These are phyloP conservation scores for human DNA, from an alignment of 2,113 vertebrate species.

Conservation along the genomic window DNA sequence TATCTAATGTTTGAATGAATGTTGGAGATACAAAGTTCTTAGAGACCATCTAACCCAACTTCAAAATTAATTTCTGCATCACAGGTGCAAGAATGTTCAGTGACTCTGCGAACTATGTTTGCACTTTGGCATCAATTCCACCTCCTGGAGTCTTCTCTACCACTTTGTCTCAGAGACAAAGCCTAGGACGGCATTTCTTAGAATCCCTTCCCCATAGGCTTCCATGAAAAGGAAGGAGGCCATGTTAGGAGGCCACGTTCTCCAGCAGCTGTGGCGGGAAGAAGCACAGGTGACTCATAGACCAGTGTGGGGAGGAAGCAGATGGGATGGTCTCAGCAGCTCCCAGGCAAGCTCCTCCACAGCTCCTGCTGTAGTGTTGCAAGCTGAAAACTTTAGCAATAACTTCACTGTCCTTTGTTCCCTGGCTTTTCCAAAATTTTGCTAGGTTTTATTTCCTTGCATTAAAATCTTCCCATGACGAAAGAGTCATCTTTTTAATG, in stretches of 20 bases:
- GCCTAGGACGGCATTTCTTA: not conserved
- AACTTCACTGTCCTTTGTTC: not conserved
- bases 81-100: not conserved
- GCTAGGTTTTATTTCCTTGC: not conserved
- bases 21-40: not conserved
- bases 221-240: not conserved
- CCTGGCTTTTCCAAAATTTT: not conserved
- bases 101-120: not conserved
- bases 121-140: not conserved
- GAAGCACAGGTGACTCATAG: rapidly evolving
- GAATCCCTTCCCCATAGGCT: not conserved
- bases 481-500: not conserved
- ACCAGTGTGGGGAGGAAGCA: rapidly evolving
- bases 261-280: not conserved
- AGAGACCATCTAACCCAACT: too few relatives aligned
- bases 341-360: not conserved
- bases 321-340: not conserved
- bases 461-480: not conserved
- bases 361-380: rapidly evolving
- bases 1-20: not conserved
- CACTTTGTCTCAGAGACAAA: not conserved
- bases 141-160: not conserved
- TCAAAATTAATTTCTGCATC: not conserved
- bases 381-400: not conserved
- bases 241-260: rapidly evolving